phyloP scores from a whole-genome alignment of 2,888 invertebrate species.

The Lasius fuliginosus region DNA sequence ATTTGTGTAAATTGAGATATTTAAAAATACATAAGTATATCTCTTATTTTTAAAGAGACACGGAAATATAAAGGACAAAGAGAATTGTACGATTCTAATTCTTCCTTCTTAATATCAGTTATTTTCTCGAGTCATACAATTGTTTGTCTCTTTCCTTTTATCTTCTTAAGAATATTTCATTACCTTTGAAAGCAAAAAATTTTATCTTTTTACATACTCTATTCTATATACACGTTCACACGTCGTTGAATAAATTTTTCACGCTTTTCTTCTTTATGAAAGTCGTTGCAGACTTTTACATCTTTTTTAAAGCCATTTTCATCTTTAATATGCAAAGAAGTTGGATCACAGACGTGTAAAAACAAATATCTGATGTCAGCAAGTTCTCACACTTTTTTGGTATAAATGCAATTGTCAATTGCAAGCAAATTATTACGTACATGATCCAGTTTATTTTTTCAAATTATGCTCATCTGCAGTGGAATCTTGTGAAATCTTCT shows the following conservation, averaged over 20 bases:
- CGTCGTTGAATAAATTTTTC: not conserved
- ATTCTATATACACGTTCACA: not conserved
- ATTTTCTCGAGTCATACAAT: not conserved
- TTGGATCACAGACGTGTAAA: not conserved
- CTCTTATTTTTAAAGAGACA: not conserved
- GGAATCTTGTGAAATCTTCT: conserved; percentile 32
- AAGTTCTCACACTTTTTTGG: not conserved
- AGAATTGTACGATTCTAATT: not conserved
- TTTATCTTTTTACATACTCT: not conserved
- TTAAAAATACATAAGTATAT: not conserved
- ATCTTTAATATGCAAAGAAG: not conserved
- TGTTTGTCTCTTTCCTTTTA: not conserved
- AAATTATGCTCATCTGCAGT: conserved; percentile 19
- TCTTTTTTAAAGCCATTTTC: not conserved
- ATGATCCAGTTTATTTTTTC: conserved; percentile 11
- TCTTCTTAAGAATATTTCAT: not conserved
- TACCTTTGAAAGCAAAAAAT: not conserved
- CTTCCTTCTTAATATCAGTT: not conserved
- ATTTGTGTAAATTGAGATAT: not conserved
- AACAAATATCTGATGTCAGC: not conserved
- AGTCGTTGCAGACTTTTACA: not conserved
- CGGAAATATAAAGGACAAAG: not conserved
- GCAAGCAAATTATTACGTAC: conserved; percentile 12
- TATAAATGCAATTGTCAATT: not conserved
- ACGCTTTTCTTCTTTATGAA: not conserved